These are phyloP conservation scores for Eilema caniola DNA, from an alignment of 2,888 invertebrate species.

Conservation along the genomic window DNA sequence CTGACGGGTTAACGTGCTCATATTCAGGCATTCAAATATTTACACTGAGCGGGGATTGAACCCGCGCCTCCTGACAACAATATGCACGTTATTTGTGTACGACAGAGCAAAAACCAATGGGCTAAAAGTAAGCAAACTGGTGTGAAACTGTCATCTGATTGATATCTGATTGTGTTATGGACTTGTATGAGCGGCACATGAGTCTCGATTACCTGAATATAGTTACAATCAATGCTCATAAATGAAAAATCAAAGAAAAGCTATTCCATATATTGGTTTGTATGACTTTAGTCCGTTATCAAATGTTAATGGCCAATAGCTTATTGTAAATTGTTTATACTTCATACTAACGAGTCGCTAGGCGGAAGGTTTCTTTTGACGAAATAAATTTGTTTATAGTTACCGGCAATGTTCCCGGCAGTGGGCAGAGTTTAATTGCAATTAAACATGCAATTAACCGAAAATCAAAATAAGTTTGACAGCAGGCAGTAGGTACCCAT, in stretches of 20 bases:
- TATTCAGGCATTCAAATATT: no score
- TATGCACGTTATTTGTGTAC: slow-evolving; percentile 58
- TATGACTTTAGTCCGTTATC: not conserved
- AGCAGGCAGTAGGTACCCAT: no score
- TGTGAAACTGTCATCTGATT: slow-evolving; percentile 77
- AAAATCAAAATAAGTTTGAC: no score
- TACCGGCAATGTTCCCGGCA: no score
- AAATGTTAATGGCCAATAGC: not conserved
- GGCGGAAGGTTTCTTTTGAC: no score
- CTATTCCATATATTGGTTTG: not conserved
- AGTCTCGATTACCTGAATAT: not conserved
- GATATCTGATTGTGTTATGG: slow-evolving; percentile 69
- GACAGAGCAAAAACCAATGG: slow-evolving; percentile 81
- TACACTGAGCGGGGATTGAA: no score
- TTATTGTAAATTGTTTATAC: not conserved
- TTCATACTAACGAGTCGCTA: not conserved
- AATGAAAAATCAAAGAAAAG: not conserved
- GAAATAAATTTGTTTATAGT: no score
- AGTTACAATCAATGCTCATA: slow-evolving; percentile 16
- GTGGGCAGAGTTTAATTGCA: no score
- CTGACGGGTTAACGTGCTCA: no score
- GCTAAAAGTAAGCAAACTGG: slow-evolving; percentile 56
- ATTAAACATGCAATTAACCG: no score
- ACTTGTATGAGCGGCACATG: not conserved
- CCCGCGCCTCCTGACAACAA: no score